phyloP scores from a whole-genome alignment of 2,113 vertebrate species.

The Cichladusa arquata region DNA sequence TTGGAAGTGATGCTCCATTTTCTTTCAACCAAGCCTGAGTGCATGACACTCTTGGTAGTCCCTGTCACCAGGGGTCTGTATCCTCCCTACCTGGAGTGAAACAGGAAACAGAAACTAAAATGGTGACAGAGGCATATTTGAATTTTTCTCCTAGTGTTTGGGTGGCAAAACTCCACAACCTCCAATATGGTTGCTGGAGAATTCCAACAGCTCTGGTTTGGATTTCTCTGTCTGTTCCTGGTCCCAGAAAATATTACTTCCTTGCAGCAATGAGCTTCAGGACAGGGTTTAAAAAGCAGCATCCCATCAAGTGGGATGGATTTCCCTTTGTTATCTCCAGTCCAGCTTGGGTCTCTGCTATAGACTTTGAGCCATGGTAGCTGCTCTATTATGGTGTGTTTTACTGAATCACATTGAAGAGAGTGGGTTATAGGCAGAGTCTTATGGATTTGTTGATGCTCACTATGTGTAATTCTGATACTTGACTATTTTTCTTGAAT shows the following conservation, averaged over 20 bases:
- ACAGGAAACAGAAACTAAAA: background rate
- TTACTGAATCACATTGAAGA: background rate
- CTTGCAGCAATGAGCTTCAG: background rate
- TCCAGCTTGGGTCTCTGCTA: background rate
- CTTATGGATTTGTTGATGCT: background rate
- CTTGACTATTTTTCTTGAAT: background rate
- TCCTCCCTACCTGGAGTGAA: background rate
- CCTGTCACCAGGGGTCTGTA: rapidly evolving
- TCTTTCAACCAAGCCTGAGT: background rate
- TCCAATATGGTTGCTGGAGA: rapidly evolving
- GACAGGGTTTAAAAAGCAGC: background rate
- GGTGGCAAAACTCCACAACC: background rate
- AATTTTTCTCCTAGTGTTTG: background rate
- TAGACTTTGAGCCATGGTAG: background rate
- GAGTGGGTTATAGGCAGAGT: rapidly evolving
- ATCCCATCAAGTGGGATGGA: background rate
- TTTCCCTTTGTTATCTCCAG: rapidly evolving
- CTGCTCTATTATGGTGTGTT: background rate
- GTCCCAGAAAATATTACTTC: background rate
- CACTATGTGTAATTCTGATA: background rate
- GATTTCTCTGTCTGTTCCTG: background rate
- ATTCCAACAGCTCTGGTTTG: background rate
- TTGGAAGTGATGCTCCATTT: background rate
- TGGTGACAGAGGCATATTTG: background rate
- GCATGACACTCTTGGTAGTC: too few relatives aligned